phyloP scores from a whole-genome alignment of 2,888 invertebrate species.

The Rhamnusium bicolor region DNA sequence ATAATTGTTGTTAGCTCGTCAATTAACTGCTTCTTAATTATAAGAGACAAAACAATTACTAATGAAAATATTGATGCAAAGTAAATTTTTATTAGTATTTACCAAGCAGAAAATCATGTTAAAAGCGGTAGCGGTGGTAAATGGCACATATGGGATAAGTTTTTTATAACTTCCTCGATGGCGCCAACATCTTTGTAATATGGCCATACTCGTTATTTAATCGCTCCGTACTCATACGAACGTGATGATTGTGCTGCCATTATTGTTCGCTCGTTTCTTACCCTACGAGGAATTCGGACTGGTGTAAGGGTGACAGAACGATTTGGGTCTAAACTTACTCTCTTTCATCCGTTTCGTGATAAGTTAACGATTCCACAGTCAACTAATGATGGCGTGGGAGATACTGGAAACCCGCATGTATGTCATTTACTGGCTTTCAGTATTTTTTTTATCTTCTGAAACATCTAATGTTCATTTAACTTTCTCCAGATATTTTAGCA shows the following conservation, averaged over 20 bases:
- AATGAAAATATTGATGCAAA: background rate
- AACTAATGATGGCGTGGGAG: background rate
- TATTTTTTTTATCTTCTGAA: background rate
- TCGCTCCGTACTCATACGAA: background rate
- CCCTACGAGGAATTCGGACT: background rate
- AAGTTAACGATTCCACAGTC: conserved; percentile 1
- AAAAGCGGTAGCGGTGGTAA: too few species aligned
- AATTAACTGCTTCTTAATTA: too few species aligned
- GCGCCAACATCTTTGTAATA: background rate
- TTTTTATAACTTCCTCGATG: background rate
- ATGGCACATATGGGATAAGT: too few species aligned
- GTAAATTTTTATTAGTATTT: background rate
- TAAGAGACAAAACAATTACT: background rate
- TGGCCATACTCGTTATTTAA: background rate
- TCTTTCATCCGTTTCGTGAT: background rate
- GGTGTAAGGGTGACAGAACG: background rate
- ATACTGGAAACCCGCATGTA: background rate
- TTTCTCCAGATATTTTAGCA: background rate
- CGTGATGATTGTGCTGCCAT: background rate
- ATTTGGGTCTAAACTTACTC: background rate
- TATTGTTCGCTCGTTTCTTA: background rate
- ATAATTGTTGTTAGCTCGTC: too few species aligned
- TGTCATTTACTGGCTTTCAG: background rate
- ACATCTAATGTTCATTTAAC: background rate
- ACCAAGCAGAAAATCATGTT: too few species aligned